phyloP scores from a whole-genome alignment of 2,797 vertebrate species.

The Rhabdomys pumilio region DNA sequence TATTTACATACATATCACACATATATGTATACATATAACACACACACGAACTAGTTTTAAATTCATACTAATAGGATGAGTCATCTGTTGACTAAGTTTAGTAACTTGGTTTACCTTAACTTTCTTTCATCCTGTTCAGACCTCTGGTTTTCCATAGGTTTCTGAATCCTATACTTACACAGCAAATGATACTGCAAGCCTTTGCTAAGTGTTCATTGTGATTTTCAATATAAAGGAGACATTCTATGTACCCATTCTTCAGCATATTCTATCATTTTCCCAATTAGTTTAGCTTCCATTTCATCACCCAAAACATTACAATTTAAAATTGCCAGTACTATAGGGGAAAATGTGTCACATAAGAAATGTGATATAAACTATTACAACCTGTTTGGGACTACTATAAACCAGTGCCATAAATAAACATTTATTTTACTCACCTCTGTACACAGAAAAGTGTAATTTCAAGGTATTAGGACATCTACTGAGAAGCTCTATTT shows the following conservation, averaged over 20 bases:
- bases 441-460: neutral
- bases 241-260: neutral
- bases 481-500: neutral
- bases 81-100: neutral
- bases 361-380: conserved; percentile 10
- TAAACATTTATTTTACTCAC: neutral
- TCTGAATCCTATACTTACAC: neutral
- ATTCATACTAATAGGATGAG: neutral
- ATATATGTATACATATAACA: neutral
- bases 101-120: neutral
- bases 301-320: neutral
- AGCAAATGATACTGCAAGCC: neutral
- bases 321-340: neutral
- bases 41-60: no score
- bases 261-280: neutral
- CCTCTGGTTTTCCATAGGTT: neutral
- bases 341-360: neutral
- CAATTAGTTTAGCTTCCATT: neutral
- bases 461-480: neutral
- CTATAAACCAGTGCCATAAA: neutral
- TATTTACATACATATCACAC: neutral
- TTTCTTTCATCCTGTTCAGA: neutral
- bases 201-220: neutral
- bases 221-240: neutral
- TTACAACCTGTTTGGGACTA: neutral